Conservation (phyloP, 1,140 invertebrate species). For the Branchinecta lindahli region DNA sequence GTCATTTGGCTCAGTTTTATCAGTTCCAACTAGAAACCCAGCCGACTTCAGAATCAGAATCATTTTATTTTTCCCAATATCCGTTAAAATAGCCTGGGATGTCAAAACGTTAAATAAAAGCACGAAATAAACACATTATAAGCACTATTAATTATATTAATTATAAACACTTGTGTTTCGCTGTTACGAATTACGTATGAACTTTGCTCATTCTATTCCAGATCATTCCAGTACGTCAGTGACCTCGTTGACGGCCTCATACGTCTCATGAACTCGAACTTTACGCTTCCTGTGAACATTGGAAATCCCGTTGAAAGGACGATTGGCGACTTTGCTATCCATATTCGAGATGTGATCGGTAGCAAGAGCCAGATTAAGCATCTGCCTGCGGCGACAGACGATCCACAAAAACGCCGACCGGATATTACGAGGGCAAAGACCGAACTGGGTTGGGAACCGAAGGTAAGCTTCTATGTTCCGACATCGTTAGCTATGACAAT, state of each 20-base stretch:
- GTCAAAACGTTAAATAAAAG: too few relatives aligned
- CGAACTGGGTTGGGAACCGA: conserved; percentile 83
- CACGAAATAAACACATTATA: too few relatives aligned
- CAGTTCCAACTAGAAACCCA: too few relatives aligned
- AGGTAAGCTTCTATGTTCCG: conserved; percentile 37
- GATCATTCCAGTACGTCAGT: conserved; percentile 95
- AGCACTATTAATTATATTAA: too few relatives aligned
- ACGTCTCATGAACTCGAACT: conserved; percentile 84
- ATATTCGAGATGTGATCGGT: conserved; percentile 74
- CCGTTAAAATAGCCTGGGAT: too few relatives aligned
- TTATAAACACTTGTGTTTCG: too few relatives aligned
- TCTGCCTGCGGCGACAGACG: conserved; percentile 73
- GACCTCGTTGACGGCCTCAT: conserved; percentile 93
- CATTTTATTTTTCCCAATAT: too few relatives aligned
- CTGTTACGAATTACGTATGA: background rate
- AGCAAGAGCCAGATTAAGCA: conserved; percentile 68
- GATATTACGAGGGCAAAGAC: conserved; percentile 78
- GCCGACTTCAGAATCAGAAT: too few relatives aligned
- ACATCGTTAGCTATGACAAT: too few relatives aligned
- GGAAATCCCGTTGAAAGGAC: conserved; percentile 97
- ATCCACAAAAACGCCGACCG: conserved; percentile 82
- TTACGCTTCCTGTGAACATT: conserved; percentile 81
- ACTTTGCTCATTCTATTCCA: conserved; percentile 18
- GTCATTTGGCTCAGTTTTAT: too few relatives aligned
- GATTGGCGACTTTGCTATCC: conserved; percentile 86